phyloP scores from a whole-genome alignment of 2,113 vertebrate species.

The Chaetodon auriga region DNA sequence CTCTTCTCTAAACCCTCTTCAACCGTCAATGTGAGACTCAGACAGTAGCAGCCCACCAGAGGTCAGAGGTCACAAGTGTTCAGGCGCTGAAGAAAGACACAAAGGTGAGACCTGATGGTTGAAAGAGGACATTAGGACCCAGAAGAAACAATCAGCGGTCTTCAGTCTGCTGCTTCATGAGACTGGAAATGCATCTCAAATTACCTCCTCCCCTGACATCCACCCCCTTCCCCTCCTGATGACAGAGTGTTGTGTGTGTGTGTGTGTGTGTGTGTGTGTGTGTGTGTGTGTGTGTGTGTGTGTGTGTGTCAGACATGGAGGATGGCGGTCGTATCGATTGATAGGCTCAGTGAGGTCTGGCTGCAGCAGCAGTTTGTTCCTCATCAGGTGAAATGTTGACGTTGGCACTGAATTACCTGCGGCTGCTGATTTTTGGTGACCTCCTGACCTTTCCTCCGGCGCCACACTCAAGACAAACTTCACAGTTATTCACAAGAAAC shows the following conservation, averaged over 20 bases:
- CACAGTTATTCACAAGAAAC: too few relatives aligned
- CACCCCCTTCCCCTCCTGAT: constrained; percentile 29
- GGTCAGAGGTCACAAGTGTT: not conserved
- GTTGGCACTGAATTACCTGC: too few relatives aligned
- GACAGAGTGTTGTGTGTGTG: constrained; percentile 7
- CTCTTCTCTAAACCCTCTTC: too few relatives aligned
- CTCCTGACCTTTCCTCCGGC: not conserved
- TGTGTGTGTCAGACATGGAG: not conserved
- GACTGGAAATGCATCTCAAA: constrained; percentile 58
- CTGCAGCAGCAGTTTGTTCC: constrained; percentile 20
- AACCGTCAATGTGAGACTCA: too few relatives aligned
- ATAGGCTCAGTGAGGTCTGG: constrained; percentile 17
- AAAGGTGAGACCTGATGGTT: constrained; percentile 20
- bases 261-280: not conserved
- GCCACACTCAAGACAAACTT: too few relatives aligned
- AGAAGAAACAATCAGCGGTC: constrained; percentile 22
- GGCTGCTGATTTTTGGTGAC: too few relatives aligned
- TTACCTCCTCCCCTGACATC: constrained; percentile 41
- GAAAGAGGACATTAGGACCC: constrained; percentile 50
- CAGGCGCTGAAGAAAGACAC: not conserved
- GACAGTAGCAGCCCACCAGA: too few relatives aligned
- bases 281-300: not conserved
- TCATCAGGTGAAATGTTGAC: too few relatives aligned
- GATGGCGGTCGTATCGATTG: constrained; percentile 5
- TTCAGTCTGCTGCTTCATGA: constrained; percentile 54